Base-by-base conservation (phyloP, 2,888 invertebrate species). In the Amblyjoppa proteus region DNA sequence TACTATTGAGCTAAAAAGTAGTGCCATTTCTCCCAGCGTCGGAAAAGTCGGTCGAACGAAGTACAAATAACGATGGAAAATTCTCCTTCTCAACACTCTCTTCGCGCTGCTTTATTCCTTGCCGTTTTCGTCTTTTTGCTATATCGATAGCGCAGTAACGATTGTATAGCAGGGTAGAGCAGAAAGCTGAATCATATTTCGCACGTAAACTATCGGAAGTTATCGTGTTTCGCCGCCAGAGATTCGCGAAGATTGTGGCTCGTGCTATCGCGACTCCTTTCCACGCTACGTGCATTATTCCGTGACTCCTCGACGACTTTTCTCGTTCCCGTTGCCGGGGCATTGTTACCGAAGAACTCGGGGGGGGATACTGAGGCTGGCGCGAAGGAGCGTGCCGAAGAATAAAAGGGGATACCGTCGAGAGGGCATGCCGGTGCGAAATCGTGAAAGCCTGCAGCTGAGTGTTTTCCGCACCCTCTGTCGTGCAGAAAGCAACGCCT, bases 311-410 rank as follows among this genome's bases (percentile, higher is more conserved):
- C 69, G 77, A 69, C 56, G 56, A 78, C 49, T 68, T 58, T 31
- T 45, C 58, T 58, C 68, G 31, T 69, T 28, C 41, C 16, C 25
- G n/a, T 13, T 69, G 56, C 58, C 28, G 28, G 45, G 56, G 38
- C 45, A 25, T 53, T 53, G 38, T 69, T 31, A 61, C 58, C 20
- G n/a, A 51, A 69, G 64, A 51, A 56, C 28, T 56, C 53, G 56
- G 16, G 3, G 51, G 7, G 51, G 58, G 69, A 16, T 13, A 45
- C 9, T 25, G 31, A 2, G 69, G 28, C 16, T 28, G 41, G 45
- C 16, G 28, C 16, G 45, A n/a, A 58, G 68, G 77, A 78, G 58
- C 69, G 78, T 61, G 58, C 45, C 58, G 49, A 78, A 61, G 49
- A 41, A 69, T 58, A 61, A 78, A 61, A 58, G 16, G 0, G 31